A percentile compares a stretch with the other conserved stretches of the same genome.
These are phyloP conservation scores for Balaeniceps rex DNA, from an alignment of 2,113 vertebrate species.

Conservation along the genomic window DNA sequence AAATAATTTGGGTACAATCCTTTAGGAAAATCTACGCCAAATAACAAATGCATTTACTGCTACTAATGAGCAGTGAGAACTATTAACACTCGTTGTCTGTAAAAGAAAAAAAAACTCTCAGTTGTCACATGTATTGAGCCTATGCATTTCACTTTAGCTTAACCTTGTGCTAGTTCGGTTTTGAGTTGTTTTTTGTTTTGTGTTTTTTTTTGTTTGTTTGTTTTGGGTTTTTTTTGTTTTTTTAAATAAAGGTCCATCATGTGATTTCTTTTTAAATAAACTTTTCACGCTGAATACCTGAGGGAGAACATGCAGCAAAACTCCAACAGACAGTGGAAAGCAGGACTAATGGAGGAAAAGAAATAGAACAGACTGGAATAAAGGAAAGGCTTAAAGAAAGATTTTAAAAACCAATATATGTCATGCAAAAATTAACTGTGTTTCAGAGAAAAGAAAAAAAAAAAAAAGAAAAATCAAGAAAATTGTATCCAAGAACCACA, in stretches of 20 bases:
- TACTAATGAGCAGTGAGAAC: background rate
- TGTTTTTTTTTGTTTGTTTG: background rate
- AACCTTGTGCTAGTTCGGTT: background rate
- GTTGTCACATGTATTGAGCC: background rate
- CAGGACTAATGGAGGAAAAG: constrained; percentile 57
- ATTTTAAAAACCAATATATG: background rate
- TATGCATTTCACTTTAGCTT: background rate
- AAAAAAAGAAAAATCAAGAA: background rate
- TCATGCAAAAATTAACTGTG: background rate
- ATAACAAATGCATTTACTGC: background rate
- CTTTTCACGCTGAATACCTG: constrained; percentile 63
- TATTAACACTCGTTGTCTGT: background rate
- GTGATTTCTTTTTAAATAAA: constrained; percentile 51
- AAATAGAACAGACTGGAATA: constrained; percentile 15
- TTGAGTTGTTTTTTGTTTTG: background rate
- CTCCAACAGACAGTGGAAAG: constrained; percentile 62
- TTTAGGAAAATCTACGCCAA: background rate
- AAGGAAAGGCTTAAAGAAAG: background rate
- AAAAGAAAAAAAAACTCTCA: background rate
- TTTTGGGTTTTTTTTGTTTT: background rate
- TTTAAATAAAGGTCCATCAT: constrained; percentile 53
- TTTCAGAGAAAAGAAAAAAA: background rate
- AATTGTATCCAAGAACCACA: background rate
- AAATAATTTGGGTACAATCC: background rate
- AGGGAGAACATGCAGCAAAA: constrained; percentile 75